Evolutionary conservation across 2,888 invertebrate species (phyloP).

Genomic region (Anthrax anthrax): DNA sequence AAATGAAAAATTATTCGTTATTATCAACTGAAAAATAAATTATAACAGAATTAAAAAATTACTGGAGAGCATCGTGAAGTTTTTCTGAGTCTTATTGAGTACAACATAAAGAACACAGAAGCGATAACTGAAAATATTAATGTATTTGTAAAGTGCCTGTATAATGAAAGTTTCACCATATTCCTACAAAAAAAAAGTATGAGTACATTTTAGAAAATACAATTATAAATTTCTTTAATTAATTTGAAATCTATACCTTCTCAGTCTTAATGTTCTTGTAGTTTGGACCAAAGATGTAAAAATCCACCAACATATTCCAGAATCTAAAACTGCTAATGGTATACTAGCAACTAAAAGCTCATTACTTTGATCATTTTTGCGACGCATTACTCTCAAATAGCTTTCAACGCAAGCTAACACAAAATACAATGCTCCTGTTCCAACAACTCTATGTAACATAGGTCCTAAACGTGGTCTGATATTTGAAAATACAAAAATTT

Average conservation of each 20-base stretch:
- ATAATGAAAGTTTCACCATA: conserved; percentile 75
- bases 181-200: conserved; percentile 49
- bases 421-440: conserved; percentile 71
- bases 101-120: conserved; percentile 85
- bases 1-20: not conserved
- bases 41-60: conserved; percentile 24
- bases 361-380: conserved; percentile 47
- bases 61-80: conserved; percentile 62
- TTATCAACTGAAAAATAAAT: not conserved
- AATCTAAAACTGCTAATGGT: conserved; percentile 72
- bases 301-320: conserved; percentile 90
- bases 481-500: conserved; percentile 9
- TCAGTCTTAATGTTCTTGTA: conserved; percentile 70
- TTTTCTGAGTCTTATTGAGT: conserved; percentile 72
- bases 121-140: conserved; percentile 81
- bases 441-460: conserved; percentile 75
- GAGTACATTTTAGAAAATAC: not conserved
- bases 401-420: conserved; percentile 74
- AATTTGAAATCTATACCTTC: conserved; percentile 38
- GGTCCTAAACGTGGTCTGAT: conserved; percentile 75
- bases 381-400: conserved; percentile 57
- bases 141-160: conserved; percentile 88
- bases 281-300: conserved; percentile 78
- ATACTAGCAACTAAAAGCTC: conserved; percentile 60
- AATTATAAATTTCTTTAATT: not conserved